Evolutionary conservation across 2,797 vertebrate genomes (phyloP), one percentile per base, ranked within the genome.

Genomic region (Aeoliscus strigatus): DNA sequence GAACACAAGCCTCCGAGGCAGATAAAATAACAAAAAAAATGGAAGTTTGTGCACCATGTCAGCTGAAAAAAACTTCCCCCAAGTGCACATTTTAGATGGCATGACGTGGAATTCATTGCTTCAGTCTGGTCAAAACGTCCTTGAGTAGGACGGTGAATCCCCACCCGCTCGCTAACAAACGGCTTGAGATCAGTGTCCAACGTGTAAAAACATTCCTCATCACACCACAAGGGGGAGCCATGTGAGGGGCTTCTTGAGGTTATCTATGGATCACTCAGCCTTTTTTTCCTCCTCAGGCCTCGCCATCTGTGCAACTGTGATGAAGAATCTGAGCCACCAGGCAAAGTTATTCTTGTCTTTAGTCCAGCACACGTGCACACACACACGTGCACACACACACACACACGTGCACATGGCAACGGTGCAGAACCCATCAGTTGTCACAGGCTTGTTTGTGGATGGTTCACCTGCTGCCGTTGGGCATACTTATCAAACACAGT

Each of bases 181-280:
- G n/a, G 21, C 51, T 59, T 41, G 27, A 6, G 35, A 41, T 39
- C 35, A 35, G 48, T 42, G 40, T 57, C 52, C 23, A 24, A 57
- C 55, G 54, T 79, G 63, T 40, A 69, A 75, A 73, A 18, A 37
- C 31, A 14, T 33, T 29, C 44, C 26, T 54, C 17, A 5, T 46
- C 46, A 10, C 39, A 44, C 78, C 80, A 79, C 77, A 30, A 84
- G 81, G 60, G 77, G 78, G 80, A 70, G 80, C 70, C 54, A 46
- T 39, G 47, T 24, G 68, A 75, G 60, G 70, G 60, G 60, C 38
- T 18, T 53, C 59, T 39, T 39, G 32, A 50, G 25, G 42, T 53
- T 67, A 61, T 64, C 60, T 48, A 61, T 61, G 60, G 60, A 81
- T 79, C 60, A 49, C 39, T 36, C 48, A 33, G 33, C 43, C 15